A percentile compares a stretch with the other conserved stretches of the same genome.
Conservation (phyloP, 2,113 vertebrate species). For the Nettapus auritus region DNA sequence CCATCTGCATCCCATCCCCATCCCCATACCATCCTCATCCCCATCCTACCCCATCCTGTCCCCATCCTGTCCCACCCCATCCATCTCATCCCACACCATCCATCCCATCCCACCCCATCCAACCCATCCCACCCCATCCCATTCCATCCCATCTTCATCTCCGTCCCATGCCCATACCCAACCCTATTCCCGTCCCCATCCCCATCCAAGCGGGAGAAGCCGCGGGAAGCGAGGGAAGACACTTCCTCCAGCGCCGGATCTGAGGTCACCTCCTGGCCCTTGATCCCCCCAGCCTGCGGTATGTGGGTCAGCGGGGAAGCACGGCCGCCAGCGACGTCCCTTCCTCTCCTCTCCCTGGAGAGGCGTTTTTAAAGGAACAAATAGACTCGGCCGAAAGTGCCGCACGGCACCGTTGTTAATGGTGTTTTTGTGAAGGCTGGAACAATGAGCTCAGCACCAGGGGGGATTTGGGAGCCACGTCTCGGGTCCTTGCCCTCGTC, state of each 20-base stretch:
- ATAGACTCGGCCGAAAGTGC: neutral
- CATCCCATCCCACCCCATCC: neutral
- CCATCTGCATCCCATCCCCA: too few species aligned
- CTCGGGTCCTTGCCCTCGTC: neutral
- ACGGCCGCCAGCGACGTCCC: constrained; percentile 34
- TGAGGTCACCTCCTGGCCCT: constrained; percentile 63
- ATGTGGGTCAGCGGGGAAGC: constrained; percentile 66
- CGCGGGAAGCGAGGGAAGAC: constrained; percentile 62
- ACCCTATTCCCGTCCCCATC: neutral
- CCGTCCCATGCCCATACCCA: too few species aligned
- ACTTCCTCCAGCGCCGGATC: constrained; percentile 55
- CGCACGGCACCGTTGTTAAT: neutral
- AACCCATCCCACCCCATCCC: too few species aligned
- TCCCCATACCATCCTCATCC: neutral
- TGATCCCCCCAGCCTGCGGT: constrained; percentile 38
- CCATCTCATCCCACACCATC: too few species aligned
- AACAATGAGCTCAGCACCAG: constrained; percentile 3
- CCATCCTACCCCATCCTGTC: too few species aligned
- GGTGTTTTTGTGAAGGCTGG: neutral
- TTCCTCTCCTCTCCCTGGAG: constrained; percentile 51
- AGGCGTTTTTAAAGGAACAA: constrained; percentile 53
- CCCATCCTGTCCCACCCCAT: neutral
- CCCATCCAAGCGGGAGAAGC: constrained; percentile 30
- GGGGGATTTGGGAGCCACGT: neutral
- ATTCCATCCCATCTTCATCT: neutral